These are phyloP conservation scores for Tachina fera DNA, from an alignment of 2,888 invertebrate genomes.

Conservation along the genomic window DNA sequence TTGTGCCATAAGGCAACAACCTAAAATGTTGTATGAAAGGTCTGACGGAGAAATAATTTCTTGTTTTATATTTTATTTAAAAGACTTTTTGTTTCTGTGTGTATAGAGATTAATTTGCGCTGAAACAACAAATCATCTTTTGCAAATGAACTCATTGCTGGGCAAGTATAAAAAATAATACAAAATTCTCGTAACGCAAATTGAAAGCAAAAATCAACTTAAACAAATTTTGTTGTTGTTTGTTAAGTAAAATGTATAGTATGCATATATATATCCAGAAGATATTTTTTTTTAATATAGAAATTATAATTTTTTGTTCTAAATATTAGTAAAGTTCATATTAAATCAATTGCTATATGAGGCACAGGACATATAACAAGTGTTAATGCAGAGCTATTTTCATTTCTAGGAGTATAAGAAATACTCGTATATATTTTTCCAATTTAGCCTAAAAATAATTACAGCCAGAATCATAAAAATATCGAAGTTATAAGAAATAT, in stretches of 20 bases:
- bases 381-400: too few relatives aligned
- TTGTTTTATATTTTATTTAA: not conserved
- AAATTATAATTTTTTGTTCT: too few relatives aligned
- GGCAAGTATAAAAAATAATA: constrained; percentile 16
- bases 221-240: constrained; percentile 14
- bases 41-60: constrained; percentile 11
- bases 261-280: not conserved
- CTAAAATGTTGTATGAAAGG: constrained; percentile 21
- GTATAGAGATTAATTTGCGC: constrained; percentile 36
- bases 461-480: too few relatives aligned
- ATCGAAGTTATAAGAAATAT: too few relatives aligned
- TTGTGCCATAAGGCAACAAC: constrained; percentile 61
- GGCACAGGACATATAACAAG: too few relatives aligned
- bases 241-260: not conserved
- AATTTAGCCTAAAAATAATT: too few relatives aligned
- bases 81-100: constrained; percentile 7
- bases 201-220: constrained; percentile 25
- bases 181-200: constrained; percentile 19
- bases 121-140: constrained; percentile 60
- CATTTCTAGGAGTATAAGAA: too few relatives aligned
- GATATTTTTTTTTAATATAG: too few relatives aligned
- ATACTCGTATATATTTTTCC: too few relatives aligned
- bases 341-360: too few relatives aligned
- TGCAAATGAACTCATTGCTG: constrained; percentile 48
- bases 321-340: too few relatives aligned